These are phyloP conservation scores for Novumbra hubbsi DNA, from an alignment of 2,797 vertebrate genomes.

Conservation along the genomic window DNA sequence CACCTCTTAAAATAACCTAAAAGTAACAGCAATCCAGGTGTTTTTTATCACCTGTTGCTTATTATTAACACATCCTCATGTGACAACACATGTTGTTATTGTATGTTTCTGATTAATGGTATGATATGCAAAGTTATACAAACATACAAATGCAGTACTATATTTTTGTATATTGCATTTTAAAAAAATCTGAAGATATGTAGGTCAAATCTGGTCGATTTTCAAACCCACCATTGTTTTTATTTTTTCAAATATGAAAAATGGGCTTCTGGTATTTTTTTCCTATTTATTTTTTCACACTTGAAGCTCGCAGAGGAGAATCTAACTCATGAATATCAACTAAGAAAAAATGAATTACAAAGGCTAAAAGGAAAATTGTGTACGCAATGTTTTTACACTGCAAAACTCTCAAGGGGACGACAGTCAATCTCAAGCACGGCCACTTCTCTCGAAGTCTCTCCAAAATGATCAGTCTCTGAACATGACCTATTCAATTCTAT, in stretches of 20 bases:
- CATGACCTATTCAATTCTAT: too few relatives aligned
- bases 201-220: background rate
- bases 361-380: background rate
- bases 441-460: too few relatives aligned
- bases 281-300: background rate
- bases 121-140: background rate
- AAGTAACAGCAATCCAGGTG: background rate
- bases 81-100: background rate
- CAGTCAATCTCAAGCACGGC: too few relatives aligned
- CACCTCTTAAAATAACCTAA: background rate
- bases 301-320: background rate
- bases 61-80: background rate
- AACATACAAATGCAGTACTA: background rate
- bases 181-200: background rate
- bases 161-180: conserved; percentile 27
- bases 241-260: conserved; percentile 6
- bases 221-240: conserved; percentile 12
- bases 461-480: too few relatives aligned
- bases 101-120: background rate
- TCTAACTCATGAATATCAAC: background rate
- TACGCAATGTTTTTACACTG: background rate
- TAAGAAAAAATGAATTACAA: background rate
- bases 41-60: background rate
- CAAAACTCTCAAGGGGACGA: too few relatives aligned
- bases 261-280: background rate